These are phyloP conservation scores for Euleptes europaea DNA, from an alignment of 2,113 vertebrate genomes.

Conservation along the genomic window DNA sequence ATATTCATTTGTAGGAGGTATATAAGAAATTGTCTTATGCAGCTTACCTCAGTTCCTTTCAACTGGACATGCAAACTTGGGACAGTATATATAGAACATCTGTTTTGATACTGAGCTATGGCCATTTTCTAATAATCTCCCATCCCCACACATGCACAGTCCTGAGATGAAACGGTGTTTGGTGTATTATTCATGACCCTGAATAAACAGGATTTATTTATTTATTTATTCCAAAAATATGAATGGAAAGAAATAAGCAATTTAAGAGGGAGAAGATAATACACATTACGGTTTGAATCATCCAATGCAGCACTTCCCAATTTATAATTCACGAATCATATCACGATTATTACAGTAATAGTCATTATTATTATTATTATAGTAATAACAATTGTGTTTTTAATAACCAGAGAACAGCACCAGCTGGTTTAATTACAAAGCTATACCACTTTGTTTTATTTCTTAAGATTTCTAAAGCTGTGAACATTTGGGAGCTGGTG, in stretches of 20 bases:
- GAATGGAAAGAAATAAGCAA: neutral
- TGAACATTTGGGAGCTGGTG: neutral
- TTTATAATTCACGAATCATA: neutral
- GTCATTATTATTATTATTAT: neutral
- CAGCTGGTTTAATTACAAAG: neutral
- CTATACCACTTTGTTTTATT: neutral
- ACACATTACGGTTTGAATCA: neutral
- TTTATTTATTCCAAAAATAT: neutral
- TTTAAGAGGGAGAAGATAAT: neutral
- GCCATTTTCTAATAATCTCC: neutral
- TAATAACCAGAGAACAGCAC: neutral
- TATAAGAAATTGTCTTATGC: neutral
- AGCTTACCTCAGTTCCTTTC: neutral
- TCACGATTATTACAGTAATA: neutral
- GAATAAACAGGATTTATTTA: neutral
- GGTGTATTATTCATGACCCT: neutral
- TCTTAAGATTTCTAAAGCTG: neutral
- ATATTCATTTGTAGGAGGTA: neutral
- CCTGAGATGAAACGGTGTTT: neutral
- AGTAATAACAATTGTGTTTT: neutral
- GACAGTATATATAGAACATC: neutral
- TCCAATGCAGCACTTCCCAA: too few relatives aligned
- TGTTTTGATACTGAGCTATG: neutral
- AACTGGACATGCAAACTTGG: neutral
- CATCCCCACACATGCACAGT: too few relatives aligned